These are phyloP conservation scores for Dendrolimus kikuchii DNA, from an alignment of 1,140 invertebrate genomes.

Conservation along the genomic window DNA sequence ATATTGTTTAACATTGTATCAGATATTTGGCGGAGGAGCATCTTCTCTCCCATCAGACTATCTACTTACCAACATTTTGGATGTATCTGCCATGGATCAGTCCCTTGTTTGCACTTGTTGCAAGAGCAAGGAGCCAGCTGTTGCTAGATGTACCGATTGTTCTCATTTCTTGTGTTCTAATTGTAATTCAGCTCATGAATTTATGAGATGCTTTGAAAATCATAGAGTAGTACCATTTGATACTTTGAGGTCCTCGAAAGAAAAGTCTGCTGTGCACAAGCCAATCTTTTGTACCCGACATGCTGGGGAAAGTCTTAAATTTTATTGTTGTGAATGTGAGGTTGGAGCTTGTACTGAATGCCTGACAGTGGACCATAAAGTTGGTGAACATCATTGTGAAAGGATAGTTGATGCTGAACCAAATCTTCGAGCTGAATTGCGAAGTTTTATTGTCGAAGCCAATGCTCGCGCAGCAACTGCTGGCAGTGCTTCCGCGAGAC, in stretches of 20 bases:
- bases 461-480: conserved; percentile 82
- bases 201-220: conserved; percentile 95
- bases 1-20: conserved; percentile 7
- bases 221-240: conserved; percentile 92
- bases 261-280: conserved; percentile 85
- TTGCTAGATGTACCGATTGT: conserved; percentile 93
- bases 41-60: conserved; percentile 86
- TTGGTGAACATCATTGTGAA: conserved; percentile 85
- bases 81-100: conserved; percentile 85
- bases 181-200: conserved; percentile 94
- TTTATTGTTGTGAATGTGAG: conserved; percentile 88
- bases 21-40: conserved; percentile 81
- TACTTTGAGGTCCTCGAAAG: conserved; percentile 84
- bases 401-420: conserved; percentile 82
- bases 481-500: conserved; percentile 79
- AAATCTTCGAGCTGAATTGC: conserved; percentile 82
- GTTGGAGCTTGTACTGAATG: conserved; percentile 89
- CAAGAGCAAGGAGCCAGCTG: conserved; percentile 90
- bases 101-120: conserved; percentile 89
- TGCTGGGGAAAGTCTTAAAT: conserved; percentile 83
- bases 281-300: conserved; percentile 86
- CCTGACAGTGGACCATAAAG: conserved; percentile 83
- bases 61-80: conserved; percentile 87
- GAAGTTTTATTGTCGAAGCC: conserved; percentile 80
- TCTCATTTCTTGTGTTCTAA: conserved; percentile 94